Evolutionary conservation across 1,140 invertebrate genomes (phyloP), one percentile per base, ranked within the genome.

Genomic region (Venustaconcha ellipsiformis): DNA sequence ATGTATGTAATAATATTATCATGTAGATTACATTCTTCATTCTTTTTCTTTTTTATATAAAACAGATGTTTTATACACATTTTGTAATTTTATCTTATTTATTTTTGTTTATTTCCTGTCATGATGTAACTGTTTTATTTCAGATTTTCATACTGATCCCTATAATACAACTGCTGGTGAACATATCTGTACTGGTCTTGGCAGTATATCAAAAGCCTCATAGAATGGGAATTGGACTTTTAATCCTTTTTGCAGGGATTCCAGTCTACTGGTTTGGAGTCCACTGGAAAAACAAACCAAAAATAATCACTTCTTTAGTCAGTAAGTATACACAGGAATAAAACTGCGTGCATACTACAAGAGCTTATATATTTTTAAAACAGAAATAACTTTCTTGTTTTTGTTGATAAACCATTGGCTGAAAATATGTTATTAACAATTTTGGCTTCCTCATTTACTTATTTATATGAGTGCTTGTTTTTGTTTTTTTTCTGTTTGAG

Each of bases 171-270:
- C 30, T 77, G 11, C 8, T 72, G 18, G 55, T 77, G 65, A 11
- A 72, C 17, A 48, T 67, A 5, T 15, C 68, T 11, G 64, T 77
- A 20, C 20, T 77, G 15, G 37, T 67, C 18, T 23, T 77, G 26
- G 59, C 57, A 67, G 64, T 77, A n/a, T 77, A 77, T n/a, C 68
- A 77, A 55, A 70, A 77, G 66, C 75, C 75, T 1, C 55, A 59
- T 8, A 72, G 67, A 68, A 26, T 77, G 17, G 75, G 75, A 6
- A 20, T 20, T 23, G 75, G 68, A 23, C 63, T 77, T 14, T 30
- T 30, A 58, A 72, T 77, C 13, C 26, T 72, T 30, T 57, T 48
- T 2, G 64, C 75, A 13, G 75, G 75, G 12, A 20, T 77, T 57
- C 75, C 75, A 23, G 63, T 72, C 20, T 77, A 77, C 37, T 20